Evolutionary conservation across 2,113 vertebrate species (phyloP).

Genomic region (Catagonus wagneri): DNA sequence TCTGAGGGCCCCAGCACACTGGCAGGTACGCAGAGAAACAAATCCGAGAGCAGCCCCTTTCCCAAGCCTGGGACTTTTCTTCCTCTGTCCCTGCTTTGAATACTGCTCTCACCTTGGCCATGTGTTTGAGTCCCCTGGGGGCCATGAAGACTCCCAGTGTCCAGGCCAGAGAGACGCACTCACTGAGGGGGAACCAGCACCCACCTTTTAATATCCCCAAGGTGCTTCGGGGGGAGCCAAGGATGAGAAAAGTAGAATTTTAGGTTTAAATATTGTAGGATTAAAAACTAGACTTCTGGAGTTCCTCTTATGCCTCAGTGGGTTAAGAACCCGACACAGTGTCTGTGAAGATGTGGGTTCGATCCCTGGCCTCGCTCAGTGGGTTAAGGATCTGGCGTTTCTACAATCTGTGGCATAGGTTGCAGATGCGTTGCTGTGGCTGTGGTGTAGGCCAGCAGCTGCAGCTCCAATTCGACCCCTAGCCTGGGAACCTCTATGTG

Average conservation of each 20-base stretch:
- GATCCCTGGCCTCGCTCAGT: too few relatives aligned
- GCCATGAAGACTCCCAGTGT: not conserved
- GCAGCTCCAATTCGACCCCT: too few relatives aligned
- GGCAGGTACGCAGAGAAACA: not conserved
- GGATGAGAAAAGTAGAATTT: not conserved
- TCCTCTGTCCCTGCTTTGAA: not conserved
- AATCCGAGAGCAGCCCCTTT: not conserved
- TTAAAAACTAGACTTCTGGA: not conserved
- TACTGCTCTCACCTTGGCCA: not conserved
- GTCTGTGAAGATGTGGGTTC: too few relatives aligned
- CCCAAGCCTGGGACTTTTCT: not conserved
- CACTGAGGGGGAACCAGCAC: rapidly evolving
- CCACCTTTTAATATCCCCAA: not conserved
- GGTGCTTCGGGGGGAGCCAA: not conserved
- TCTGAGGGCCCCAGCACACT: not conserved
- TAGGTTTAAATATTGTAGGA: not conserved
- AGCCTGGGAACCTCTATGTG: too few relatives aligned
- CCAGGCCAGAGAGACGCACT: not conserved
- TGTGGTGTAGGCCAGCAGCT: too few relatives aligned
- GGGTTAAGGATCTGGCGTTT: too few relatives aligned
- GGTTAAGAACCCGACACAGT: too few relatives aligned
- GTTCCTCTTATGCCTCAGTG: too few relatives aligned
- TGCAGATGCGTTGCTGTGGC: too few relatives aligned
- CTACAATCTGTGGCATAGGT: too few relatives aligned
- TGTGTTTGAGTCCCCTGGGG: not conserved